A percentile compares a stretch with the other conserved stretches of the same genome.
Conservation (phyloP, 2,888 invertebrate species). For the Campoplex nolae region DNA sequence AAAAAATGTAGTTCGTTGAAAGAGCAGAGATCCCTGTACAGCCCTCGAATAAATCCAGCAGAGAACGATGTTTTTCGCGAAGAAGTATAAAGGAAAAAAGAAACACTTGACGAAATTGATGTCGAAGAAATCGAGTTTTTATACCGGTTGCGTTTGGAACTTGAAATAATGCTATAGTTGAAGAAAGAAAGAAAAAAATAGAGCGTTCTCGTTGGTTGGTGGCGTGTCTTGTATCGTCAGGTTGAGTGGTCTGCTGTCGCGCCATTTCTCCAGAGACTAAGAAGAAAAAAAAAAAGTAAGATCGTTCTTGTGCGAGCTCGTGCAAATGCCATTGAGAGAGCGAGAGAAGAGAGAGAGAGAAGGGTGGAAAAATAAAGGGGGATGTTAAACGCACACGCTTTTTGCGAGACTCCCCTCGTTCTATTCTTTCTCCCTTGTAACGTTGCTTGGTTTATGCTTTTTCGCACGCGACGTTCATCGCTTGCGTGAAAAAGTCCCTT, state of each 20-base stretch:
- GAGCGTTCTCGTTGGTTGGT: neutral
- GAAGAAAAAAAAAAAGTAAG: slow-evolving; percentile 40
- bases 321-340: slow-evolving; percentile 35
- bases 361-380: slow-evolving; percentile 35
- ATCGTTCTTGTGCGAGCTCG: slow-evolving; percentile 18
- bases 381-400: slow-evolving; percentile 20
- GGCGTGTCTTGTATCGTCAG: slow-evolving; percentile 51
- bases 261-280: slow-evolving; percentile 43
- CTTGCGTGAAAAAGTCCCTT: slow-evolving; percentile 39
- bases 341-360: neutral
- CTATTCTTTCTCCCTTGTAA: slow-evolving; percentile 15
- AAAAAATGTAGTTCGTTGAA: neutral
- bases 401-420: slow-evolving; percentile 24
- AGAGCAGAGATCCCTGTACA: neutral
- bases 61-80: neutral
- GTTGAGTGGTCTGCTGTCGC: slow-evolving; percentile 26
- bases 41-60: neutral
- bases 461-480: slow-evolving; percentile 56
- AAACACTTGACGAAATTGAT: slow-evolving; percentile 18
- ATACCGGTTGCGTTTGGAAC: neutral
- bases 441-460: slow-evolving; percentile 55
- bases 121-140: slow-evolving; percentile 23
- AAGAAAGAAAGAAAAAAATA: neutral
- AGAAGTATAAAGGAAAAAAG: neutral
- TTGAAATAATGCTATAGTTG: slow-evolving; percentile 19